Conservation (phyloP, 1,140 invertebrate genomes). For the Adelges cooleyi region DNA sequence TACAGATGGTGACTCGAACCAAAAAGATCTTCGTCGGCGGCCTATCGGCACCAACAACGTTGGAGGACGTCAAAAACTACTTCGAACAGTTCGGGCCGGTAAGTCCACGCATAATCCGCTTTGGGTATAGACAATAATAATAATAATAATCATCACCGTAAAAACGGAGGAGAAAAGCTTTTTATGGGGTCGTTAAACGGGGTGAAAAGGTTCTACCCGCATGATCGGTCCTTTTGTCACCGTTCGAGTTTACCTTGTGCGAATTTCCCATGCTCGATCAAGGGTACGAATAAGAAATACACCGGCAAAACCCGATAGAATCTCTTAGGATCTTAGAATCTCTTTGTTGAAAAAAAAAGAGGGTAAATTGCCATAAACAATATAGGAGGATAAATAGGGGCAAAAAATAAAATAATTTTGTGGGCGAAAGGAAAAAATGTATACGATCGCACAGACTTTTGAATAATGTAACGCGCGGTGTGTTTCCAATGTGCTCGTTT, state of each 20-base stretch:
- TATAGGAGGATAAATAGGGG: neutral
- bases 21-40: conserved; percentile 99
- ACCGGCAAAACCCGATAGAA: too few species aligned
- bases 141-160: too few species aligned
- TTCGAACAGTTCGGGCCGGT: conserved; percentile 99
- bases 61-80: conserved; percentile 99
- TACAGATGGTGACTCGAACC: conserved; percentile 99
- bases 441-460: neutral
- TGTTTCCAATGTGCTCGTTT: conserved; percentile 3
- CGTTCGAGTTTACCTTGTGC: too few species aligned
- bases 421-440: neutral
- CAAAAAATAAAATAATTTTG: neutral
- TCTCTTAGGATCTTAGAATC: too few species aligned
- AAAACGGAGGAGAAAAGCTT: too few species aligned
- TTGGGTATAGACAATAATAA: neutral
- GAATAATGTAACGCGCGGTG: conserved; percentile 6
- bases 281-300: too few species aligned
- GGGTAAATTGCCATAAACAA: neutral
- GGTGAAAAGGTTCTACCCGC: too few species aligned
- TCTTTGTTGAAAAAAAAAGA: neutral
- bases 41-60: conserved; percentile 93
- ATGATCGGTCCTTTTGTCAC: too few species aligned
- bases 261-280: too few species aligned
- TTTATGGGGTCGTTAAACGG: too few species aligned
- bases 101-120: conserved; percentile 43